Percentiles rank a stretch among this genome's conserved stretches.
Evolutionary conservation across 2,113 vertebrate species (phyloP).

Genomic region (Puffinus mauretanicus): DNA sequence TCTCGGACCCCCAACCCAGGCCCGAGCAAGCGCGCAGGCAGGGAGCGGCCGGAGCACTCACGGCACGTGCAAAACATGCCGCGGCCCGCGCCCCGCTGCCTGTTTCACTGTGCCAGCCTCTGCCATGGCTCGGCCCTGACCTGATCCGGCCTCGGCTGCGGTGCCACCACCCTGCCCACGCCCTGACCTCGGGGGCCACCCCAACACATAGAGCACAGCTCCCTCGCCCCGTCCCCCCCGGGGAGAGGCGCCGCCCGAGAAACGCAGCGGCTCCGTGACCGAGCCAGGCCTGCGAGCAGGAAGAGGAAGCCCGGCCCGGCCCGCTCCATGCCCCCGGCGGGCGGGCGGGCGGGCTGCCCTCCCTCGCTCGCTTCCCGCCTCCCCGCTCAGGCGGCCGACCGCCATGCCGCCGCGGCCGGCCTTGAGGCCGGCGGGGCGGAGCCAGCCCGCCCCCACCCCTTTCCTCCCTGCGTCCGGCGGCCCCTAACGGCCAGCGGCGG

Average conservation of each 20-base stretch:
- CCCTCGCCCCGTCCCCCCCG: too few species aligned
- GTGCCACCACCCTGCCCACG: not conserved
- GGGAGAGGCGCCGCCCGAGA: too few species aligned
- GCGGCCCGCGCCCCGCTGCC: fast-evolving
- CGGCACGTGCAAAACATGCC: fast-evolving
- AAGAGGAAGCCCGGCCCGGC: not conserved
- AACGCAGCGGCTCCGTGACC: not conserved
- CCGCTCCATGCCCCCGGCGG: too few species aligned
- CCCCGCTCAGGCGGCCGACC: too few species aligned
- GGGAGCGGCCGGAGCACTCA: fast-evolving
- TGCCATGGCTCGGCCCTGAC: fast-evolving
- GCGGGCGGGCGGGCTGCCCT: too few species aligned
- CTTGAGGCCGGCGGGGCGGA: too few species aligned
- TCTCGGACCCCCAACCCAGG: not conserved
- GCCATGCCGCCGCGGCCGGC: too few species aligned
- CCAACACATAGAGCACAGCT: not conserved
- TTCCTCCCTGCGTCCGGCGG: too few species aligned
- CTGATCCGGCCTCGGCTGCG: not conserved
- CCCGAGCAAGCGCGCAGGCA: fast-evolving
- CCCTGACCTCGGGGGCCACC: not conserved
- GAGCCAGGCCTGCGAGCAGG: too few species aligned
- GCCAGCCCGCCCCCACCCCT: too few species aligned
- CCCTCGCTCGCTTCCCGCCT: too few species aligned
- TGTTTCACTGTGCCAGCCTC: fast-evolving
- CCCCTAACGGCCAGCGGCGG: too few species aligned